These are phyloP conservation scores for Melanotus villosus DNA, from an alignment of 2,888 invertebrate genomes.

Conservation along the genomic window DNA sequence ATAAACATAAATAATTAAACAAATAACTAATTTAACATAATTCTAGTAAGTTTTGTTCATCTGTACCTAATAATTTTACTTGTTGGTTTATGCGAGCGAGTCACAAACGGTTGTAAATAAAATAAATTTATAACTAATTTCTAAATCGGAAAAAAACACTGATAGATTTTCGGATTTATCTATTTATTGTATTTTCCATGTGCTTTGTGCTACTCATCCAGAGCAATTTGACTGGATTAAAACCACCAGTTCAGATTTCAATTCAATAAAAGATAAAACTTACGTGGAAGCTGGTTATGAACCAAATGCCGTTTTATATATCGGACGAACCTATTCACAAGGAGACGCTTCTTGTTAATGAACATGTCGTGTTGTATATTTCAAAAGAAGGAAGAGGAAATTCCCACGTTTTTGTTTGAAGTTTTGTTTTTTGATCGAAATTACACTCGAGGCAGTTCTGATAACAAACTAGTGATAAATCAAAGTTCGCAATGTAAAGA, in stretches of 20 bases:
- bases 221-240: constrained; percentile 40
- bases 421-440: not conserved
- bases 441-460: not conserved
- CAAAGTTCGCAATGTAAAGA: no score
- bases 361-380: not conserved
- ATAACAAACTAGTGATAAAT: not conserved
- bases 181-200: constrained; percentile 18
- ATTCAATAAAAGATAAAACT: constrained; percentile 17
- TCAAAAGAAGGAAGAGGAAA: not conserved
- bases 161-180: no score
- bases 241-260: constrained; percentile 23
- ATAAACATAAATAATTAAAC: no score
- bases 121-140: no score
- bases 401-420: not conserved
- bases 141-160: no score
- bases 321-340: not conserved
- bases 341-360: not conserved
- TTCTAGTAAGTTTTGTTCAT: no score
- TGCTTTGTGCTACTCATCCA: constrained; percentile 36
- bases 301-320: constrained; percentile 29
- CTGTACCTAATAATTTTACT: no score
- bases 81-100: no score
- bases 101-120: no score
- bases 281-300: constrained; percentile 29
- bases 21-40: no score